Conservation (phyloP, 2,113 vertebrate genomes). For the Odocoileus virginianus region DNA sequence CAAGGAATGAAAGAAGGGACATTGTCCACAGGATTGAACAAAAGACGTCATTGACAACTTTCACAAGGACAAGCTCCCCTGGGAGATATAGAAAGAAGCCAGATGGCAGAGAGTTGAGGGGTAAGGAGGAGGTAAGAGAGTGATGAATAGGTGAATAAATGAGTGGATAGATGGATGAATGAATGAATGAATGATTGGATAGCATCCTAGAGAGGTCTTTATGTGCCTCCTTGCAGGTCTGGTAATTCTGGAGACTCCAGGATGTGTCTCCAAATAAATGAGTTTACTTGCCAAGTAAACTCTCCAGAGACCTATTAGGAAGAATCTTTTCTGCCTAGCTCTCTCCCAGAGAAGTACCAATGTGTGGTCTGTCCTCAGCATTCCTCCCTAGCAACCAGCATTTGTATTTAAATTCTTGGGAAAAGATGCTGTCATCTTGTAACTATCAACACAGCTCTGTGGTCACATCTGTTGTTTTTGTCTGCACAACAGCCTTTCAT, state of each 20-base stretch:
- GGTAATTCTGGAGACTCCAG: background rate
- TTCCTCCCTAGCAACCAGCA: background rate
- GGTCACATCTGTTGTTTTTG: background rate
- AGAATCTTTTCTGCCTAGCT: background rate
- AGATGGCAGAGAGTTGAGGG: background rate
- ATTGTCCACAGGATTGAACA: background rate
- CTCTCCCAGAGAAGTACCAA: background rate
- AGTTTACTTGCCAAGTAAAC: background rate
- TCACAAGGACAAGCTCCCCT: background rate
- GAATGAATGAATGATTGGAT: background rate
- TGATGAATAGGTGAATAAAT: background rate
- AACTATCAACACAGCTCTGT: background rate
- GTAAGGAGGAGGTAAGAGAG: background rate
- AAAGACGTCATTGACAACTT: background rate
- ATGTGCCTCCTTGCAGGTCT: background rate
- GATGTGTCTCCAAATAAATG: background rate
- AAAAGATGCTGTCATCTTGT: background rate
- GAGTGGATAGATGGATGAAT: no score
- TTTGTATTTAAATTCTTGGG: background rate
- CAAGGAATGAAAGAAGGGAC: background rate
- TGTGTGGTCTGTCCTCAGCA: background rate
- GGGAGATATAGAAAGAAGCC: background rate
- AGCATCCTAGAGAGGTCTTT: background rate
- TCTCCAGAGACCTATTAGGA: background rate
- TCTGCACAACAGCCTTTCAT: background rate